These are phyloP conservation scores for Proterorhinus semilunaris DNA, from an alignment of 2,113 vertebrate species.

Conservation along the genomic window DNA sequence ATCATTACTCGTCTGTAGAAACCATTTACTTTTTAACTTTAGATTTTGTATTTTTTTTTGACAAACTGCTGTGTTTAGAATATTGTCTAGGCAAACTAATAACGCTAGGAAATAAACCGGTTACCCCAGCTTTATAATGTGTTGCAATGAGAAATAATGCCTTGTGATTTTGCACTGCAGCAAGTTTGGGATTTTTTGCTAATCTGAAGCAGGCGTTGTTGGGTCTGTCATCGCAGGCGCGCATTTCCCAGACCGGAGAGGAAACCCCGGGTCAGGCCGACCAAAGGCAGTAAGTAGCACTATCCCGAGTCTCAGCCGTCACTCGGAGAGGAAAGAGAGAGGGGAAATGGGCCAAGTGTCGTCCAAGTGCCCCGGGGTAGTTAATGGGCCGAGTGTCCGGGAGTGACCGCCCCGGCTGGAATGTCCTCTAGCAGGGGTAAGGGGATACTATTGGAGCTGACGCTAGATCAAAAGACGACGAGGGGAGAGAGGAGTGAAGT, in stretches of 20 bases:
- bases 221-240: conserved; percentile 61
- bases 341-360: conserved; percentile 43
- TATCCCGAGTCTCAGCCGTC: conserved; percentile 66
- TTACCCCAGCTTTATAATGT: too few relatives aligned
- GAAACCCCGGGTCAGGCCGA: conserved; percentile 60
- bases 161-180: too few relatives aligned
- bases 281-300: conserved; percentile 63
- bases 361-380: conserved; percentile 53
- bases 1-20: too few relatives aligned
- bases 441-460: conserved; percentile 38
- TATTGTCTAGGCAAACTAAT: too few relatives aligned
- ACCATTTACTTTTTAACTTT: too few relatives aligned
- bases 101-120: too few relatives aligned
- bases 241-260: conserved; percentile 71
- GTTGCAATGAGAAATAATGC: too few relatives aligned
- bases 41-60: too few relatives aligned
- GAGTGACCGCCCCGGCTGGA: conserved; percentile 55
- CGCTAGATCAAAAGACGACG: conserved; percentile 59
- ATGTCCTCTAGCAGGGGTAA: conserved; percentile 40
- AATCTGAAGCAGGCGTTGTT: conserved; percentile 71
- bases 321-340: conserved; percentile 62
- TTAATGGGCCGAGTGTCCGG: conserved; percentile 67
- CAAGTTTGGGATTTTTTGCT: conserved; percentile 24
- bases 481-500: conserved; percentile 14
- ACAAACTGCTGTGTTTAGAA: too few relatives aligned